These are phyloP conservation scores for Heliconius charithonia DNA, from an alignment of 2,888 invertebrate species.

Conservation along the genomic window DNA sequence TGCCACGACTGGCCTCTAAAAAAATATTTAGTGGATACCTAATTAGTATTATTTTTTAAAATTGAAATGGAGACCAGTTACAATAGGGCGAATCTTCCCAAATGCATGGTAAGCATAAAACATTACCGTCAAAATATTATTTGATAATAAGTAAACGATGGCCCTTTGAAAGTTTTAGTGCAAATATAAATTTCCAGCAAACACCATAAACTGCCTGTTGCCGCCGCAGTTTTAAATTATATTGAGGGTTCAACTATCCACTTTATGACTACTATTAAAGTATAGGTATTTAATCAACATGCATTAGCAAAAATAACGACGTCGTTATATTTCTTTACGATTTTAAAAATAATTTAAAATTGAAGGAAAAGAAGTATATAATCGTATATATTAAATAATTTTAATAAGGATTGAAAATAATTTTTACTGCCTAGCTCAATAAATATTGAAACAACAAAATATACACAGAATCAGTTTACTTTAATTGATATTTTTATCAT, in stretches of 20 bases:
- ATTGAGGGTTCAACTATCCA: conserved; percentile 14
- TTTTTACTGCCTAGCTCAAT: too few relatives aligned
- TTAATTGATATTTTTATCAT: background rate
- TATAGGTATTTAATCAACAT: conserved; percentile 42
- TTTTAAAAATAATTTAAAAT: conserved; percentile 7
- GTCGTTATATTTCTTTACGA: conserved; percentile 3
- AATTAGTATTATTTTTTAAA: too few relatives aligned
- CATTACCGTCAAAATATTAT: background rate
- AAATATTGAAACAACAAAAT: too few relatives aligned
- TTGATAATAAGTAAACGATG: background rate
- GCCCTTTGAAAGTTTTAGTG: background rate
- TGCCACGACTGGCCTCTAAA: too few relatives aligned
- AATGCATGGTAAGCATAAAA: background rate
- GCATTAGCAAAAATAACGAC: conserved; percentile 44
- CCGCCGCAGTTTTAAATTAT: conserved; percentile 18
- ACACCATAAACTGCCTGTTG: conserved; percentile 21
- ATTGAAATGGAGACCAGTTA: background rate
- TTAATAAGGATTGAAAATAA: too few relatives aligned
- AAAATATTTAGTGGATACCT: too few relatives aligned
- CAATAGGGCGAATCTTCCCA: background rate
- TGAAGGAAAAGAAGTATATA: background rate
- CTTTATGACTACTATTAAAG: conserved; percentile 34
- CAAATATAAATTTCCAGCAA: background rate
- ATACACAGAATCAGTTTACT: background rate
- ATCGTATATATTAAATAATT: too few relatives aligned